Conservation (phyloP, 2,113 vertebrate genomes). For the Corythornis madagascariensis region DNA sequence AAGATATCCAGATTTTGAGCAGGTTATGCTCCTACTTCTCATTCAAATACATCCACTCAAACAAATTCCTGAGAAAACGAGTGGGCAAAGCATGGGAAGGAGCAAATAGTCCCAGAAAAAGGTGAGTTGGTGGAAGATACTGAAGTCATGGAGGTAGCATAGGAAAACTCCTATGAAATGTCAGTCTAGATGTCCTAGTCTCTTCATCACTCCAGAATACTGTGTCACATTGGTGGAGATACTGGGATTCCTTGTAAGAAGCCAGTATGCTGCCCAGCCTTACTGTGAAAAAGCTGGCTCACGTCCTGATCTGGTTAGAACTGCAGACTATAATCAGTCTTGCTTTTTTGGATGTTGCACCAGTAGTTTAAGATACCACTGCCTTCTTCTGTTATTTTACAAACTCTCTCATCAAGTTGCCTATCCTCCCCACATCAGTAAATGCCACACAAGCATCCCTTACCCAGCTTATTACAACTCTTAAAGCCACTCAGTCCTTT, state of each 20-base stretch:
- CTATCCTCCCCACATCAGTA: constrained; percentile 54
- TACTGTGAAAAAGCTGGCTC: background rate
- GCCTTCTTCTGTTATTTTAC: background rate
- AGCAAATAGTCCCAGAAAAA: background rate
- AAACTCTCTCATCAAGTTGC: constrained; percentile 34
- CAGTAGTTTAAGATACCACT: background rate
- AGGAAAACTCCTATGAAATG: background rate
- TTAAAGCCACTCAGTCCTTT: background rate
- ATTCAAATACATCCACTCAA: background rate
- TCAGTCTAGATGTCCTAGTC: background rate
- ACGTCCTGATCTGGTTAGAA: background rate
- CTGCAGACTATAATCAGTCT: constrained; percentile 37
- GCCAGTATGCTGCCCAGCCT: background rate
- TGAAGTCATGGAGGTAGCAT: background rate
- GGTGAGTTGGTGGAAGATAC: background rate
- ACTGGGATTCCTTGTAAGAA: background rate
- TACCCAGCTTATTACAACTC: constrained; percentile 11
- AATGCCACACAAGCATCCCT: constrained; percentile 35
- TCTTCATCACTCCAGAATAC: background rate
- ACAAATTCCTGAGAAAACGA: background rate
- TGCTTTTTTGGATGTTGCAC: constrained; percentile 5
- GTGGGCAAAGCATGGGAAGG: background rate
- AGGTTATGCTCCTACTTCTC: background rate
- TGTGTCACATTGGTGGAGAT: background rate
- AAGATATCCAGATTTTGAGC: background rate